phyloP scores from a whole-genome alignment of 2,113 vertebrate genomes.

The Thalassarche chlororhynchos region DNA sequence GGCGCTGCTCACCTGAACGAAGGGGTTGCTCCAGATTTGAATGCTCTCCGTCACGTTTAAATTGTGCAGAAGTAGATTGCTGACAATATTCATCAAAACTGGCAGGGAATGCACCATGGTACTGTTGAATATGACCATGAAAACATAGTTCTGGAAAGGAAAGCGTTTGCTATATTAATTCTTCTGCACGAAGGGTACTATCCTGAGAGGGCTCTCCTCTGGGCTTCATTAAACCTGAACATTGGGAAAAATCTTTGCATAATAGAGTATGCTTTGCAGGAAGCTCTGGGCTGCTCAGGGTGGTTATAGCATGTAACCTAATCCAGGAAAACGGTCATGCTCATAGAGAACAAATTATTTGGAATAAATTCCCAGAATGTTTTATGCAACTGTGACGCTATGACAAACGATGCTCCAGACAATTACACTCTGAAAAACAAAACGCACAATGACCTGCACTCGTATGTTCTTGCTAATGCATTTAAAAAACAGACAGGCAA shows the following conservation, averaged over 20 bases:
- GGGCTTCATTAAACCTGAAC: background rate
- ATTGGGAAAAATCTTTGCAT: background rate
- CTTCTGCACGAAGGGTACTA: background rate
- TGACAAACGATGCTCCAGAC: background rate
- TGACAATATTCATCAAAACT: constrained; percentile 89
- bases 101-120: constrained; percentile 94
- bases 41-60: constrained; percentile 86
- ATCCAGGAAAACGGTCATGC: background rate
- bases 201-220: background rate
- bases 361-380: background rate
- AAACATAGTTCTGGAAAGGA: constrained; percentile 81
- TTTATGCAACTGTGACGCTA: background rate
- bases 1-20: constrained; percentile 76
- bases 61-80: constrained; percentile 86
- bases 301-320: background rate
- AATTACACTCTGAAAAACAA: background rate
- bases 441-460: background rate
- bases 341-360: background rate
- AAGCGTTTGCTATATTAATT: background rate
- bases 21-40: constrained; percentile 90
- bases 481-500: background rate
- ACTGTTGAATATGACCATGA: constrained; percentile 86
- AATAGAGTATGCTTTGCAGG: background rate
- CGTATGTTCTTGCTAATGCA: background rate
- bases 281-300: background rate